A percentile compares a stretch with the other conserved stretches of the same genome.
phyloP scores from a whole-genome alignment of 2,797 vertebrate genomes.

The Capromys pilorides region DNA sequence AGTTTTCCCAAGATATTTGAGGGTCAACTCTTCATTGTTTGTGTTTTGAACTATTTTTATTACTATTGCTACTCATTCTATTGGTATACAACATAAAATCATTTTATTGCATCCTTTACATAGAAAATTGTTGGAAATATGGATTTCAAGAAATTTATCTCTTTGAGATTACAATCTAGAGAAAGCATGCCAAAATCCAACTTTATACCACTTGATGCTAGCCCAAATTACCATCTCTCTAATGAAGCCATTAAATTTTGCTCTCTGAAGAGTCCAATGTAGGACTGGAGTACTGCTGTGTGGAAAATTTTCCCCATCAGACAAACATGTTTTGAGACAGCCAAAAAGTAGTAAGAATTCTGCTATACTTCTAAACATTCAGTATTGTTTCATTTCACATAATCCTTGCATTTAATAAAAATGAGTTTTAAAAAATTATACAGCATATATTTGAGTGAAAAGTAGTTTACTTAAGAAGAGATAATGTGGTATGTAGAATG shows the following conservation, averaged over 20 bases:
- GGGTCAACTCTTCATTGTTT: background rate
- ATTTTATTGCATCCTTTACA: background rate
- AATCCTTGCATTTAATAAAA: background rate
- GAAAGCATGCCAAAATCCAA: background rate
- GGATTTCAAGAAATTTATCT: slow-evolving; percentile 14
- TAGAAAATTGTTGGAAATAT: slow-evolving; percentile 35
- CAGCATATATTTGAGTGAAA: background rate
- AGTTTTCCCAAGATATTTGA: background rate
- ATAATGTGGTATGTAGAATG: rapidly evolving
- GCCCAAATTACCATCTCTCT: background rate
- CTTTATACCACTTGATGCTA: background rate
- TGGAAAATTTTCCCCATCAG: background rate
- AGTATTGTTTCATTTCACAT: background rate
- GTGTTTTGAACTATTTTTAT: slow-evolving; percentile 32
- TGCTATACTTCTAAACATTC: slow-evolving; percentile 32
- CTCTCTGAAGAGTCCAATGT: background rate
- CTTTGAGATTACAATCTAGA: slow-evolving; percentile 43
- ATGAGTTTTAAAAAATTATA: background rate
- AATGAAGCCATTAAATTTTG: background rate
- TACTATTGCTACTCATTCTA: slow-evolving; percentile 23
- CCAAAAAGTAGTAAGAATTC: background rate
- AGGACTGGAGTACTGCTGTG: background rate
- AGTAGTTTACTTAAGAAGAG: background rate
- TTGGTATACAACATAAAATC: background rate
- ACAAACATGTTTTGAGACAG: background rate